A percentile compares a stretch with the other conserved stretches of the same genome.
Evolutionary conservation across 2,888 invertebrate species (phyloP).

Genomic region (Microplitis manilae): DNA sequence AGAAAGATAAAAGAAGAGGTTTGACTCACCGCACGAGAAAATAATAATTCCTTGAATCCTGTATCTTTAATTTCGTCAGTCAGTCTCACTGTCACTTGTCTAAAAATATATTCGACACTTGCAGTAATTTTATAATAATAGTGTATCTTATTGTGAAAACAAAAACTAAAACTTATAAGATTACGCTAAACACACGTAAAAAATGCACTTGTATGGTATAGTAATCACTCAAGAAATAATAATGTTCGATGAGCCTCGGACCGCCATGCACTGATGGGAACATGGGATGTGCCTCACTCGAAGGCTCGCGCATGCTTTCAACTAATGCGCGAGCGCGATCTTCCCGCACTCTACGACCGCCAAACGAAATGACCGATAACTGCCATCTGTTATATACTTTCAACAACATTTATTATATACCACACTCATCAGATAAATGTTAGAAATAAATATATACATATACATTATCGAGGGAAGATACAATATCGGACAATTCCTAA

Average conservation of each 20-base stretch:
- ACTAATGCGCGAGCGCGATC: conserved; percentile 46
- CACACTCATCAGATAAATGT: background rate
- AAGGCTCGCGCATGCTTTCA: conserved; percentile 61
- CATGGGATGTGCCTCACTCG: conserved; percentile 57
- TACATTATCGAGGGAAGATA: no score
- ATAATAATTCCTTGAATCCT: conserved; percentile 1
- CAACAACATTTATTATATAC: background rate
- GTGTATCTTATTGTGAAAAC: background rate
- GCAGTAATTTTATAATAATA: background rate
- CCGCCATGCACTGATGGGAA: conserved; percentile 66
- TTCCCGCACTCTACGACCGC: conserved; percentile 22
- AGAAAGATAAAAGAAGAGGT: background rate
- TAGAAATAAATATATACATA: no score
- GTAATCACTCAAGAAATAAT: conserved; percentile 43
- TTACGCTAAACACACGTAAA: conserved; percentile 9
- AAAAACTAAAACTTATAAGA: background rate
- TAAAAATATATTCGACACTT: conserved; percentile 1
- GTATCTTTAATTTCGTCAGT: background rate
- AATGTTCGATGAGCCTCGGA: conserved; percentile 61
- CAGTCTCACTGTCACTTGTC: background rate
- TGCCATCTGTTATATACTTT: background rate
- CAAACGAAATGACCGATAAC: conserved; percentile 8
- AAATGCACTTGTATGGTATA: background rate
- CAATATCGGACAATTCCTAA: no score
- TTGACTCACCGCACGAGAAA: background rate